Percentiles rank a stretch among this genome's conserved stretches.
Conservation (phyloP, 2,797 vertebrate species). For the Muscicapa comitata region DNA sequence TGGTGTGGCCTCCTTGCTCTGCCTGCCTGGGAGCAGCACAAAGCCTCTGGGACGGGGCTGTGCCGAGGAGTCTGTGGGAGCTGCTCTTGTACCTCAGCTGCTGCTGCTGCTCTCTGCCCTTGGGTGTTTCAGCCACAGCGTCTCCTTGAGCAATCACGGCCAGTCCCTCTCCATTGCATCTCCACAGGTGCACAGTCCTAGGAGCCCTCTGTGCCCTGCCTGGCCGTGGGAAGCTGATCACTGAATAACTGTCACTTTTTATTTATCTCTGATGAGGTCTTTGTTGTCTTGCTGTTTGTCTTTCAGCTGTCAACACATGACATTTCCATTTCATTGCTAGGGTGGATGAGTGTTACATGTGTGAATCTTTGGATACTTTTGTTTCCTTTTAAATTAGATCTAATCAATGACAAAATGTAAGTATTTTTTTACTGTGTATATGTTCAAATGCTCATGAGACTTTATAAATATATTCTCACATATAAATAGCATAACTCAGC, state of each 20-base stretch:
- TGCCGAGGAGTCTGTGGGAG: neutral
- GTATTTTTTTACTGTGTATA: neutral
- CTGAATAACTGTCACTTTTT: neutral
- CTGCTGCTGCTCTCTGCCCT: neutral
- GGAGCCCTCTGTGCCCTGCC: neutral
- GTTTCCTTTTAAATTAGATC: neutral
- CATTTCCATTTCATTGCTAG: neutral
- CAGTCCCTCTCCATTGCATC: neutral
- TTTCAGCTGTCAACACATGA: neutral
- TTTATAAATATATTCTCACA: neutral
- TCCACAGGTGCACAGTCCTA: rapidly evolving
- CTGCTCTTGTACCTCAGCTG: rapidly evolving
- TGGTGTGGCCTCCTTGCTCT: neutral
- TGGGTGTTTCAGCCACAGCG: neutral
- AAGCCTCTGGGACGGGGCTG: rapidly evolving
- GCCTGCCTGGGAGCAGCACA: neutral
- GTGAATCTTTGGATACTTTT: neutral
- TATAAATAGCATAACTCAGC: neutral
- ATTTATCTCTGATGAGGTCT: neutral
- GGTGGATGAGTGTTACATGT: neutral
- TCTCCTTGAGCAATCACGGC: neutral
- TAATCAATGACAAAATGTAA: neutral
- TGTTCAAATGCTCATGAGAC: neutral
- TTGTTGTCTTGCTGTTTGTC: neutral
- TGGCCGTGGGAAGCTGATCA: neutral